A percentile compares a stretch with the other conserved stretches of the same genome.
phyloP scores from a whole-genome alignment of 2,888 invertebrate genomes.

The Drosophila gaucha region DNA sequence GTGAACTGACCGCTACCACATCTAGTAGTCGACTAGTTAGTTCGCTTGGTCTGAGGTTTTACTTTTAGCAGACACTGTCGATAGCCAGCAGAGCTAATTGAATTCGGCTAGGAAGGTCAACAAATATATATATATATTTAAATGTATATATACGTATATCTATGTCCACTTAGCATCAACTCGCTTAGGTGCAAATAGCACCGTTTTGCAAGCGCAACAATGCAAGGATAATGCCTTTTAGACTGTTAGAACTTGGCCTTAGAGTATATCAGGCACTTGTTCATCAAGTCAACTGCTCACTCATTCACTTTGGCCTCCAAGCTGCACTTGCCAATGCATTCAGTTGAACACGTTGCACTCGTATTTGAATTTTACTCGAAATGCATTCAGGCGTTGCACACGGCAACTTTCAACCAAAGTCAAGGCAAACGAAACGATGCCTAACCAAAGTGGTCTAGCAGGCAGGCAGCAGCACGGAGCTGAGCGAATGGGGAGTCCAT shows the following conservation, averaged over 20 bases:
- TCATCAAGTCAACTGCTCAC: slow-evolving; percentile 36
- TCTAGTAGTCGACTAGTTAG: slow-evolving; percentile 14
- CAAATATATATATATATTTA: neutral
- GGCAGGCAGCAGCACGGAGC: slow-evolving; percentile 11
- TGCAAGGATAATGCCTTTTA: slow-evolving; percentile 37
- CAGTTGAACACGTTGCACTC: slow-evolving; percentile 40
- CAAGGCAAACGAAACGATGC: slow-evolving; percentile 50
- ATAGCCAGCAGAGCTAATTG: slow-evolving; percentile 7
- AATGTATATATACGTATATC: neutral
- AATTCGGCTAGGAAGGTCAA: neutral
- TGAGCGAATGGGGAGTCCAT: neutral
- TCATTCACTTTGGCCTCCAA: slow-evolving; percentile 35
- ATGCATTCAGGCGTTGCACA: slow-evolving; percentile 39
- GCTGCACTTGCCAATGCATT: slow-evolving; percentile 40
- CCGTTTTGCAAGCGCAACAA: slow-evolving; percentile 7
- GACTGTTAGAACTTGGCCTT: slow-evolving; percentile 8
- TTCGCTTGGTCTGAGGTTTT: neutral
- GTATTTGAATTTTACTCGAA: slow-evolving; percentile 44
- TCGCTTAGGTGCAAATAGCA: neutral
- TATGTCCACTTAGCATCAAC: neutral
- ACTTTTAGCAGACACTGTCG: neutral
- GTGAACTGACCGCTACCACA: slow-evolving; percentile 9
- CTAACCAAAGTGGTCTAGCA: slow-evolving; percentile 30
- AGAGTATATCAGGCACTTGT: slow-evolving; percentile 24
- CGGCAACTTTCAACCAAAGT: slow-evolving; percentile 52